These are phyloP conservation scores for Mustela lutreola DNA, from an alignment of 2,113 vertebrate species.

Conservation along the genomic window DNA sequence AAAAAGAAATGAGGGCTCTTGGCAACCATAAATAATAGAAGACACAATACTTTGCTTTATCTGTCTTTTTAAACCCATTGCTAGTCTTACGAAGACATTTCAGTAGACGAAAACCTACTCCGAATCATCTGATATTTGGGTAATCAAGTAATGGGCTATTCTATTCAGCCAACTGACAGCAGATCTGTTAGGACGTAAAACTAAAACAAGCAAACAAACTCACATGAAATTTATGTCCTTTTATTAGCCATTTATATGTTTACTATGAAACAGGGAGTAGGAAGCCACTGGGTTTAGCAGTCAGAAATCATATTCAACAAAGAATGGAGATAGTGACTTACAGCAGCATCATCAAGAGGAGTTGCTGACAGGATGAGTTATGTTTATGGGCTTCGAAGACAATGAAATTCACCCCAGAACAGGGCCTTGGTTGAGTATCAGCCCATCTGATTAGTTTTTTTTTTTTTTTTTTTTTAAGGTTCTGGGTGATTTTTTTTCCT, in stretches of 20 bases:
- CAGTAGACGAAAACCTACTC: background rate
- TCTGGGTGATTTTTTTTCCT: background rate
- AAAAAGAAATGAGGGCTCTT: background rate
- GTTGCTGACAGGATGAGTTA: background rate
- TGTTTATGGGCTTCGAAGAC: background rate
- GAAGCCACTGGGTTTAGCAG: background rate
- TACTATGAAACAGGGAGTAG: background rate
- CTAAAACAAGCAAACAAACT: background rate
- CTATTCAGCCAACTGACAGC: background rate
- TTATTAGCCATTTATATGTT: background rate
- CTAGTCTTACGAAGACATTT: background rate
- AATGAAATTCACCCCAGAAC: background rate
- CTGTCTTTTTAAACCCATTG: background rate
- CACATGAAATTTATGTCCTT: background rate
- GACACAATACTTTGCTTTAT: background rate
- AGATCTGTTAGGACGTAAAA: background rate
- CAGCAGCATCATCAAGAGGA: background rate
- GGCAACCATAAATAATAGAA: background rate
- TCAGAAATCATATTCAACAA: background rate
- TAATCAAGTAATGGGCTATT: conserved; percentile 38
- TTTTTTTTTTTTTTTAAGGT: background rate
- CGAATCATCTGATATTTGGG: background rate
- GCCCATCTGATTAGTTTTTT: background rate
- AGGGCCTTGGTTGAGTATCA: background rate
- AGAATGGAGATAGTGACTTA: background rate